phyloP scores from a whole-genome alignment of 2,797 vertebrate genomes.

The Lagorchestes hirsutus region DNA sequence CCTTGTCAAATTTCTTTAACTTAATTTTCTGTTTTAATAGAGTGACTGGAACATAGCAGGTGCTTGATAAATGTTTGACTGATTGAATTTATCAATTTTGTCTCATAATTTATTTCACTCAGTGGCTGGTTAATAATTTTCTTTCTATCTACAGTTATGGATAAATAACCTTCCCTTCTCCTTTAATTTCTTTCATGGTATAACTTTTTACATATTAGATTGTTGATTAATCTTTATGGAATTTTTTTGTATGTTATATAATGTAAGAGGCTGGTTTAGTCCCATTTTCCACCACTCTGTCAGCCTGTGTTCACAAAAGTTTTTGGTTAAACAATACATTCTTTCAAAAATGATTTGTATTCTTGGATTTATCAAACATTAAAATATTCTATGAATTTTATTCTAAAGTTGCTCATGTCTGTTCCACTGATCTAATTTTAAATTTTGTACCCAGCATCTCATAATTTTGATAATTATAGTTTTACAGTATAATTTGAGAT shows the following conservation, averaged over 20 bases:
- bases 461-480: slow-evolving; percentile 2
- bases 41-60: neutral
- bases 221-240: neutral
- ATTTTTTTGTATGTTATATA: neutral
- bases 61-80: neutral
- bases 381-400: neutral
- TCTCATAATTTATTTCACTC: neutral
- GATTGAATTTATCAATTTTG: neutral
- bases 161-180: neutral
- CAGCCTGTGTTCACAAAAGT: neutral
- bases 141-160: neutral
- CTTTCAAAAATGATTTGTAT: neutral
- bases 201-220: neutral
- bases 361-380: neutral
- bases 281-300: neutral
- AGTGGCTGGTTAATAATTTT: neutral
- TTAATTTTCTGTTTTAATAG: neutral
- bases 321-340: neutral
- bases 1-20: neutral
- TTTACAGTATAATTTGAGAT: neutral
- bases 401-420: neutral
- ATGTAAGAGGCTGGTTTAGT: neutral
- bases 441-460: neutral
- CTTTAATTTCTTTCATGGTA: neutral
- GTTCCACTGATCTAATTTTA: neutral